Evolutionary conservation across 2,888 invertebrate species (phyloP), one percentile per base, ranked within the genome.

Genomic region (Anaspis maculata): DNA sequence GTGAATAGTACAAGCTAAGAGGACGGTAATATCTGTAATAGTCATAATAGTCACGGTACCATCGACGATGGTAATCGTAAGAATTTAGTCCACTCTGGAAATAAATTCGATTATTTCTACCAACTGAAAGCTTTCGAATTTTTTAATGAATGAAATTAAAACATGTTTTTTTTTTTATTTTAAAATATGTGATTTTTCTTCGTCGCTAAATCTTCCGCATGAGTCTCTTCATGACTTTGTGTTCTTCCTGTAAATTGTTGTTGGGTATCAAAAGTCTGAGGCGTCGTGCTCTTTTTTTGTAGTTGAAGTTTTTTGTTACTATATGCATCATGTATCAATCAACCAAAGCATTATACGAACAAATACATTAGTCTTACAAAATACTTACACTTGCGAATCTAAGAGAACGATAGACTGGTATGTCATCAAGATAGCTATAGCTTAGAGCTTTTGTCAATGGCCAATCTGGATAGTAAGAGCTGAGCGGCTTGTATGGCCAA

Each of bases 321-420:
- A n/a, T n/a, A n/a, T n/a, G n/a, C n/a, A n/a, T n/a, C n/a, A n/a
- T n/a, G n/a, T n/a, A n/a, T n/a, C n/a, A n/a, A n/a, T n/a, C n/a
- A n/a, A n/a, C n/a, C n/a, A n/a, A n/a, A n/a, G n/a, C n/a, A n/a
- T n/a, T n/a, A n/a, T n/a, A n/a, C n/a, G n/a, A n/a, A n/a, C n/a
- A n/a, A n/a, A n/a, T n/a, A n/a, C n/a, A n/a, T n/a, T n/a, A n/a
- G n/a, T n/a, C n/a, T n/a, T n/a, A n/a, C n/a, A n/a, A n/a, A 19
- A 26, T 51, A 54, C 58, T 52, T 51, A 58, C 58, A 41, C 56
- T 46, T 44, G 52, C 51, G 37, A 55, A 52, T 40, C 51, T 49
- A 14, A 55, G 37, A 13, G 57, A 46, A n/a, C 52, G 39, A 27
- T 51, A 45, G 19, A 56, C 50, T 7, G 55, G 54, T 27, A 42